Conservation (phyloP, 2,113 vertebrate species). For the Chaetops frenatus region DNA sequence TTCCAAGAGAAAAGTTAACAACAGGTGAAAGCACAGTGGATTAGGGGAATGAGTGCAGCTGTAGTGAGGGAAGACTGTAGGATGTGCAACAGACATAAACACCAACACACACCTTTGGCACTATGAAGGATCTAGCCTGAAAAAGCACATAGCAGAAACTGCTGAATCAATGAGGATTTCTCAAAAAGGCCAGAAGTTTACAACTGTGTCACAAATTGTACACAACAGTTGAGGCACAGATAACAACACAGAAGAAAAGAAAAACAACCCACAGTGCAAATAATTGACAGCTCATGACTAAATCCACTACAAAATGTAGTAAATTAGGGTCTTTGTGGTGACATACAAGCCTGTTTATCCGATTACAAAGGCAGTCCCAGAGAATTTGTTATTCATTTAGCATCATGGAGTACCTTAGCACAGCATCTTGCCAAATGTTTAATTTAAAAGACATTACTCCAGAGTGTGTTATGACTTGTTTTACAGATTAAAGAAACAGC, state of each 20-base stretch:
- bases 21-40: background rate
- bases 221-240: background rate
- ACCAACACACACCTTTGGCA: background rate
- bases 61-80: background rate
- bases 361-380: background rate
- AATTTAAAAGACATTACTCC: background rate
- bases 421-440: background rate
- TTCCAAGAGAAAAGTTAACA: background rate
- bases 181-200: background rate
- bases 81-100: background rate
- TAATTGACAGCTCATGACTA: background rate
- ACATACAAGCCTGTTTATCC: background rate
- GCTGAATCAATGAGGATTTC: background rate
- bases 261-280: background rate
- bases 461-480: background rate
- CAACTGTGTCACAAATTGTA: background rate
- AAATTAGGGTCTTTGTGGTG: background rate
- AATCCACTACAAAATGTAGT: background rate
- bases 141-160: background rate
- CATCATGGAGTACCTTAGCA: background rate
- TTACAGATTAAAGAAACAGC: background rate
- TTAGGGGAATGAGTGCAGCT: background rate
- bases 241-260: background rate
- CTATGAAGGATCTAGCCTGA: background rate
- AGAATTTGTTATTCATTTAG: background rate